These are phyloP conservation scores for Hypsibius dujardini DNA, from an alignment of 1,140 invertebrate genomes.

Conservation along the genomic window DNA sequence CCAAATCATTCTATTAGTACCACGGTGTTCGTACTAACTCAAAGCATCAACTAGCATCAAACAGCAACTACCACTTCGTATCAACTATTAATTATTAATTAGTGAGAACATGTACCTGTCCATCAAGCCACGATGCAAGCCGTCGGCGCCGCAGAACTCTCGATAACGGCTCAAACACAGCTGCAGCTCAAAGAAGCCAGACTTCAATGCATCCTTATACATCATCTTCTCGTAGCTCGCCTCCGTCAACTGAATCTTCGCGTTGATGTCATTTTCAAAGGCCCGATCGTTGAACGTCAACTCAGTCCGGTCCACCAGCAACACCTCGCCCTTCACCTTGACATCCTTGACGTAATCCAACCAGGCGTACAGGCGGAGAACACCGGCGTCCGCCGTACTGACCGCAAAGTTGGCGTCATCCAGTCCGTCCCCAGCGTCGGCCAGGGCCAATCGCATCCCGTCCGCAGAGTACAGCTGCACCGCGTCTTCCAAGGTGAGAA, in stretches of 20 bases:
- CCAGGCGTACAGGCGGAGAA: conserved; percentile 80
- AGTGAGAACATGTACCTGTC: no score
- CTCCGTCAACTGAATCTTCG: conserved; percentile 63
- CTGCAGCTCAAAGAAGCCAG: conserved; percentile 73
- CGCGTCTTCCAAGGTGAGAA: conserved; percentile 74
- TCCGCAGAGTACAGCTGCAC: conserved; percentile 87
- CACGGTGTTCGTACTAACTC: no score
- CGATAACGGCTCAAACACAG: conserved; percentile 70
- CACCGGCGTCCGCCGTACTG: conserved; percentile 75
- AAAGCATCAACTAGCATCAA: no score
- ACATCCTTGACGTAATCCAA: conserved; percentile 91
- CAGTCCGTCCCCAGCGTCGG: conserved; percentile 88
- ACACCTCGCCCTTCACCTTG: no score
- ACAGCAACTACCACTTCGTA: no score
- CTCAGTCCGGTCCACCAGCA: no score
- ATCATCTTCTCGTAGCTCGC: conserved; percentile 67
- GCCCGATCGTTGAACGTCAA: conserved; percentile 73
- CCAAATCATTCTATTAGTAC: no score
- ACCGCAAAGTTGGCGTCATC: conserved; percentile 99
- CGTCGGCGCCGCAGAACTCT: conserved; percentile 51
- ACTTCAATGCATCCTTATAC: conserved; percentile 82
- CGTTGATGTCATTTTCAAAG: conserved; percentile 78
- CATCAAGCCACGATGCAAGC: no score
- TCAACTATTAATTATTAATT: no score
- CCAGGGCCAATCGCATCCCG: conserved; percentile 75